phyloP scores from a whole-genome alignment of 2,888 invertebrate species.

The Enchytraeus crypticus region DNA sequence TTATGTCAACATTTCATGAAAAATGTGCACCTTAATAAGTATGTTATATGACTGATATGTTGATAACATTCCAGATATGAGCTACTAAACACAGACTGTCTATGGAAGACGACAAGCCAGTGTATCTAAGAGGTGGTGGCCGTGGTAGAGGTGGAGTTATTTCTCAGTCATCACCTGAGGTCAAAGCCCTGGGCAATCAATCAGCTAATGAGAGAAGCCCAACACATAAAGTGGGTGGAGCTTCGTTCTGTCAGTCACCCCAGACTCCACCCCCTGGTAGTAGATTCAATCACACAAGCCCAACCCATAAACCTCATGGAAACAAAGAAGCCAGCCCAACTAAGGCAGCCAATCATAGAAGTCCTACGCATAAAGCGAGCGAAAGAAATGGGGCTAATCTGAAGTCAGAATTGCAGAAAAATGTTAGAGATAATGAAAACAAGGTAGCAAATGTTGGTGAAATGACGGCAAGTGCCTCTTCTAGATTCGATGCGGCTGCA shows the following conservation, averaged over 20 bases:
- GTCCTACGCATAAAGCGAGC: too few species aligned
- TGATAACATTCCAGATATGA: too few species aligned
- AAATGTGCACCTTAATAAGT: too few species aligned
- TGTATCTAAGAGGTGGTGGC: constrained; percentile 33
- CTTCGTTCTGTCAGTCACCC: not conserved
- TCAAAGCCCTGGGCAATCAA: not conserved
- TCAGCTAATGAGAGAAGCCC: not conserved
- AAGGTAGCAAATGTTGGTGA: not conserved
- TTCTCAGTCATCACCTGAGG: not conserved
- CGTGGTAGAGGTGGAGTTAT: constrained; percentile 21
- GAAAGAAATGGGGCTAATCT: too few species aligned
- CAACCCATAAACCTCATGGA: not conserved
- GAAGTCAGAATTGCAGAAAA: too few species aligned
- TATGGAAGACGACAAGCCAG: constrained; percentile 32
- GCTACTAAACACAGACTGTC: too few species aligned
- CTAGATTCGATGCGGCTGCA: not conserved
- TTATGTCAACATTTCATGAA: too few species aligned
- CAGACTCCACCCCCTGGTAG: not conserved
- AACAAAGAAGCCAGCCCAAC: too few species aligned
- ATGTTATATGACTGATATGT: too few species aligned
- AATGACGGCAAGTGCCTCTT: not conserved
- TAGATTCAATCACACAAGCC: not conserved
- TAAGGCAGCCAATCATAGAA: too few species aligned
- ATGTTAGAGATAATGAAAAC: too few species aligned
- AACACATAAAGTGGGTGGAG: not conserved